Percentiles rank a stretch among this genome's conserved stretches.
Conservation (phyloP, 2,113 vertebrate genomes). For the Pluvialis apricaria region DNA sequence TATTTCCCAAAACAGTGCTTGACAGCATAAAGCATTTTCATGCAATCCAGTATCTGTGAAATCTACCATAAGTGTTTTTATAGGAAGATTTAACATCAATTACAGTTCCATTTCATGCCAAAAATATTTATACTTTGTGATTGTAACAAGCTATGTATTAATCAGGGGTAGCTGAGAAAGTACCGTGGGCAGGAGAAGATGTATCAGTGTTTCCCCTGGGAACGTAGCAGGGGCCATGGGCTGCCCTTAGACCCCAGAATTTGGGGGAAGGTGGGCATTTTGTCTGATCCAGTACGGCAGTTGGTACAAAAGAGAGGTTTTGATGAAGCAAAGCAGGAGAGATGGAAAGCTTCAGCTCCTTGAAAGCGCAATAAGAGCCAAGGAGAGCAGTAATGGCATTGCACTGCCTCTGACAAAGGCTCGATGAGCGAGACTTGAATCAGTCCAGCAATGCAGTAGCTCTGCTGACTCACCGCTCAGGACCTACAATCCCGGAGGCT, state of each 20-base stretch:
- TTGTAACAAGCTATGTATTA: background rate
- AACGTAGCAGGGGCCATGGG: background rate
- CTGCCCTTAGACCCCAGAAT: background rate
- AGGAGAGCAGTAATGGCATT: background rate
- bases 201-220: background rate
- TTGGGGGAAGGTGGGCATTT: background rate
- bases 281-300: background rate
- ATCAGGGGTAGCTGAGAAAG: background rate
- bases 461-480: conserved; percentile 28
- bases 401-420: background rate
- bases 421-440: background rate
- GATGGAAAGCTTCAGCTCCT: background rate
- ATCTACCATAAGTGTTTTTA: conserved; percentile 37
- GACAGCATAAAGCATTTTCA: conserved; percentile 9
- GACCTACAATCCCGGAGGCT: conserved; percentile 1
- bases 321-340: background rate
- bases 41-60: conserved; percentile 4
- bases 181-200: background rate
- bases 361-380: rapidly evolving
- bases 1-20: conserved; percentile 36
- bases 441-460: background rate
- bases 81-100: conserved; percentile 9
- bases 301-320: background rate
- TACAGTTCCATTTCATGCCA: conserved; percentile 6
- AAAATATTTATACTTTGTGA: conserved; percentile 7